Evolutionary conservation across 2,888 invertebrate species (phyloP).

Genomic region (Calameuta filiformis): DNA sequence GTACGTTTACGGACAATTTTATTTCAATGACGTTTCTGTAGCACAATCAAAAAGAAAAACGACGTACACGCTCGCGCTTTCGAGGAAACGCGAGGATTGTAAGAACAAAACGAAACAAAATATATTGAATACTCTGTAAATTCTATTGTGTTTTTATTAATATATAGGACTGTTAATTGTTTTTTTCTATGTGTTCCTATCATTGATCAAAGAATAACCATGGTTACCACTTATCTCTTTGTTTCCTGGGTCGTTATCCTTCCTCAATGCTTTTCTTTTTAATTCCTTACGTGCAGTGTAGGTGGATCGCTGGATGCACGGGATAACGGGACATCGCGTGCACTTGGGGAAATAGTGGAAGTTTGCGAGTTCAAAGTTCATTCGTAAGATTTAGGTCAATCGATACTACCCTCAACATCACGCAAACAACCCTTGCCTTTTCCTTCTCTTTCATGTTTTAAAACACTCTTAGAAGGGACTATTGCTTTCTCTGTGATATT

Average conservation of each 20-base stretch:
- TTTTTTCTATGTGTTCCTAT: background rate
- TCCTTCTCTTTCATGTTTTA: background rate
- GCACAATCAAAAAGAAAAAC: background rate
- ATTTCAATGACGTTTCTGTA: background rate
- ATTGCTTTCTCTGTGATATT: background rate
- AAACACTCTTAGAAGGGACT: background rate
- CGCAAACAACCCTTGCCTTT: background rate
- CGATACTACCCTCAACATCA: conserved; percentile 21
- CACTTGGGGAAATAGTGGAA: conserved; percentile 13
- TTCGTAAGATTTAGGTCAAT: conserved; percentile 31
- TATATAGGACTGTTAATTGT: background rate
- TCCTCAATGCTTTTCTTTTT: background rate
- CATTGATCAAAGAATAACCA: background rate
- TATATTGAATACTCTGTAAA: conserved; percentile 1
- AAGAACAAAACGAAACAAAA: background rate
- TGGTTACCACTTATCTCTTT: background rate
- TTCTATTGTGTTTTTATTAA: background rate
- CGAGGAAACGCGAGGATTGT: background rate
- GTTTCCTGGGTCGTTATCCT: background rate
- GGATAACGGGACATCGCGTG: conserved; percentile 33
- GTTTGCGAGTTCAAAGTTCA: conserved; percentile 13
- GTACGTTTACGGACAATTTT: background rate
- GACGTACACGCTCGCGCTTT: background rate
- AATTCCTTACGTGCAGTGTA: background rate
- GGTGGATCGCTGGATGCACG: background rate